These are phyloP conservation scores for Diglossa cyanea DNA, from an alignment of 2,797 vertebrate species.

Conservation along the genomic window DNA sequence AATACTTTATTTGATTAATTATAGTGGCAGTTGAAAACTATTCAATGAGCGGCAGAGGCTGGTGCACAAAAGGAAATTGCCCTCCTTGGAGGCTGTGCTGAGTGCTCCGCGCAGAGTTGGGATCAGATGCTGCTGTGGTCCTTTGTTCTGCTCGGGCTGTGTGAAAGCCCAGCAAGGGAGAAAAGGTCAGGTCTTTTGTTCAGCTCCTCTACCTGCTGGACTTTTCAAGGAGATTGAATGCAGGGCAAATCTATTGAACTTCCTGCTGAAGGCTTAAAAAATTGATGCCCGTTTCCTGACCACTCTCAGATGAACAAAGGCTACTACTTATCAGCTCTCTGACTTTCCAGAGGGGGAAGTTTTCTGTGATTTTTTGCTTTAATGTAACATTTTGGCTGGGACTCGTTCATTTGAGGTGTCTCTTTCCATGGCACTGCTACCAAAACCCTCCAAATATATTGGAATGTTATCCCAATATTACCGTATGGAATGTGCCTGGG, in stretches of 20 bases:
- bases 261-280: conserved; percentile 47
- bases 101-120: background rate
- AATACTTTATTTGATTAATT: conserved; percentile 59
- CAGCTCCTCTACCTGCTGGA: background rate
- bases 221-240: background rate
- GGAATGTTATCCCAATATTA: too few species aligned
- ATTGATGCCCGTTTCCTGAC: conserved; percentile 36
- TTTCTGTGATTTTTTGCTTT: background rate
- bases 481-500: too few species aligned
- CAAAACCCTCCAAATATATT: background rate
- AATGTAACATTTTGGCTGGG: background rate
- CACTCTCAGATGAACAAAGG: background rate
- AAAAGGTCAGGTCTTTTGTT: conserved; percentile 53
- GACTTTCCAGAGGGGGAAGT: background rate
- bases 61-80: conserved; percentile 44
- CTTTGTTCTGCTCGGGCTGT: background rate
- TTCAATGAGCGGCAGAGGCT: background rate
- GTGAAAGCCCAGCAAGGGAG: background rate
- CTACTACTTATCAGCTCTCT: background rate
- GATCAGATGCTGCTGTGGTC: background rate
- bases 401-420: background rate
- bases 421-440: background rate
- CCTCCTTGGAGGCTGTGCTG: background rate
- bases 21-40: background rate
- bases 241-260: conserved; percentile 33